Conservation (phyloP, 2,888 invertebrate species). For the Phyllotreta striolata region DNA sequence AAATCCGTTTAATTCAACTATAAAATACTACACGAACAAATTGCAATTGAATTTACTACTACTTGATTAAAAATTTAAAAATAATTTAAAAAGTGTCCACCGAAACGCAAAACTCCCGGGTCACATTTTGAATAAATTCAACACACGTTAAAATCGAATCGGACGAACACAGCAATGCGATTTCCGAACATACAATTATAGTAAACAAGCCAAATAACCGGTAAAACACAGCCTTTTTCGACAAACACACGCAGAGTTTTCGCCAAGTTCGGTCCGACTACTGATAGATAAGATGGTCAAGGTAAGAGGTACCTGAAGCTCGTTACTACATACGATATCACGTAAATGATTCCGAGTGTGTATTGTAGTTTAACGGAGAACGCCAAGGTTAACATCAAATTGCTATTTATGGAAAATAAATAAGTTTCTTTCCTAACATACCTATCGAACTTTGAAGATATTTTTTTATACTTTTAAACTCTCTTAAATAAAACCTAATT, state of each 20-base stretch:
- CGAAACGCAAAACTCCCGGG: neutral
- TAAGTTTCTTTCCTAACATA: slow-evolving; percentile 2
- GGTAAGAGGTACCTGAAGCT: slow-evolving; percentile 41
- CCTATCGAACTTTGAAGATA: neutral
- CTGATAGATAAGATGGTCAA: slow-evolving; percentile 55
- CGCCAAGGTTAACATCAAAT: slow-evolving; percentile 12
- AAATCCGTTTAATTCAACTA: too few relatives aligned
- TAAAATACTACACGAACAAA: neutral
- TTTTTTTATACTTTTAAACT: neutral
- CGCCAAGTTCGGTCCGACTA: slow-evolving; percentile 34
- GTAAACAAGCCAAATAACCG: too few relatives aligned
- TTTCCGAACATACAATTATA: too few relatives aligned
- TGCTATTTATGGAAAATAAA: slow-evolving; percentile 7
- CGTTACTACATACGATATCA: slow-evolving; percentile 22
- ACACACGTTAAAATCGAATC: too few relatives aligned
- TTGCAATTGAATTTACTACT: neutral
- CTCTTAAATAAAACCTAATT: neutral
- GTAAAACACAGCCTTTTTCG: too few relatives aligned
- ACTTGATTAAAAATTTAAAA: neutral
- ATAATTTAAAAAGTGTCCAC: slow-evolving; percentile 8
- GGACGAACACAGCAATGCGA: too few relatives aligned
- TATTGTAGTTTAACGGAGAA: slow-evolving; percentile 16
- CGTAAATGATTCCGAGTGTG: slow-evolving; percentile 21
- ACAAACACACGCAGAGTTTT: slow-evolving; percentile 11
- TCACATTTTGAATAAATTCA: too few relatives aligned